Percentiles rank a stretch among this genome's conserved stretches.
Evolutionary conservation across 2,113 vertebrate genomes (phyloP).

Genomic region (Pterocles burchelli): DNA sequence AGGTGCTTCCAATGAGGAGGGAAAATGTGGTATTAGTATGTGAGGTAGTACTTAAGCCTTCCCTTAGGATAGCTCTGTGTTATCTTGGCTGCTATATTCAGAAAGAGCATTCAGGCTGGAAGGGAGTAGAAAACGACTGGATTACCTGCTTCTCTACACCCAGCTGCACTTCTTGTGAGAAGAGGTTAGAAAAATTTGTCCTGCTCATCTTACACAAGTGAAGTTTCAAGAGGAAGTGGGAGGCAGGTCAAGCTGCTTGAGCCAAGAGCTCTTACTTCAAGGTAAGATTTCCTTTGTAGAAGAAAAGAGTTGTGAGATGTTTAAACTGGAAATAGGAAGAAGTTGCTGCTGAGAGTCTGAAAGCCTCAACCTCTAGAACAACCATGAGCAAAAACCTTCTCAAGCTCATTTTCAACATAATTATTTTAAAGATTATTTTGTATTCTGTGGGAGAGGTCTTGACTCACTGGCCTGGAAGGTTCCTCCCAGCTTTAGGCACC

Average conservation of each 20-base stretch:
- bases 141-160: neutral
- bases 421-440: neutral
- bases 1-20: neutral
- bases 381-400: neutral
- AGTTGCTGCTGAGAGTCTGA: neutral
- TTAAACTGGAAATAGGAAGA: neutral
- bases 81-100: neutral
- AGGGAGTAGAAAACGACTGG: neutral
- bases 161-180: neutral
- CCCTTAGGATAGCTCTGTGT: neutral
- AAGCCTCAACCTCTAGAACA: neutral
- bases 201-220: neutral
- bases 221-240: neutral
- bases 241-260: neutral
- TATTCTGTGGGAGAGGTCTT: neutral
- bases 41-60: neutral
- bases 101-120: neutral
- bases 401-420: neutral
- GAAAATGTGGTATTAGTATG: neutral
- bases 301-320: neutral
- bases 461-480: neutral
- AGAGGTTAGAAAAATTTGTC: neutral
- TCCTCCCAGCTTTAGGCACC: neutral
- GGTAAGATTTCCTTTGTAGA: neutral
- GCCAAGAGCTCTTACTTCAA: neutral